Evolutionary conservation across 2,113 vertebrate genomes (phyloP).

Genomic region (Ailuropoda melanoleuca): DNA sequence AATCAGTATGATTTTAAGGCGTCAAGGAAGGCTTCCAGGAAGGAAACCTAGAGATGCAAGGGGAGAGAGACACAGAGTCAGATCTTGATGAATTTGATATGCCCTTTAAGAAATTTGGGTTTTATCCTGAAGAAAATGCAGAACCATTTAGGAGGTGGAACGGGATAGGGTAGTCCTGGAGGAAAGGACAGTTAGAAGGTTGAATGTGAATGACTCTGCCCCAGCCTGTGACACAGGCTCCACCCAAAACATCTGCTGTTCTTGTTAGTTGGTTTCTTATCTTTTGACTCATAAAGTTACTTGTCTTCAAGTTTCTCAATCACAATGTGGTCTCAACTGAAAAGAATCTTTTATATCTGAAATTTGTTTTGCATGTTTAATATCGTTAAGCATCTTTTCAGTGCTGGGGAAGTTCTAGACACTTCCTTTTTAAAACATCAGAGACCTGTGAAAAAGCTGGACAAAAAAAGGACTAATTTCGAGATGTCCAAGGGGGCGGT

Average conservation of each 20-base stretch:
- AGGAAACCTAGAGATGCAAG: not conserved
- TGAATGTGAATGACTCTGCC: not conserved
- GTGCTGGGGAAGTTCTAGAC: not conserved
- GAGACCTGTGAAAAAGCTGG: not conserved
- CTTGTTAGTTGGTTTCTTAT: not conserved
- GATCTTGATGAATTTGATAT: not conserved
- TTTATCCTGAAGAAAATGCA: not conserved
- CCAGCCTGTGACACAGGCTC: not conserved
- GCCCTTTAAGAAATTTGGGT: not conserved
- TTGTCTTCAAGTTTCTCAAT: not conserved
- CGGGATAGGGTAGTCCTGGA: not conserved
- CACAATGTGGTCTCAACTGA: not conserved
- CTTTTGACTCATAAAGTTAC: slow-evolving; percentile 28
- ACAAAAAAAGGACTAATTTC: not conserved
- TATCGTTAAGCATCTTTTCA: not conserved
- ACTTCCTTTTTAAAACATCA: not conserved
- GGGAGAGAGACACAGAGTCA: not conserved
- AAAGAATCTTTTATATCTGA: slow-evolving; percentile 26
- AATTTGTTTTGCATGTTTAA: not conserved
- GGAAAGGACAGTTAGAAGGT: not conserved
- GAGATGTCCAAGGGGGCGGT: not conserved
- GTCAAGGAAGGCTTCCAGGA: not conserved
- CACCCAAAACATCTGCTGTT: not conserved
- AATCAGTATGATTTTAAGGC: not conserved
- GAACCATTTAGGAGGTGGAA: not conserved